Percentiles rank a stretch among this genome's conserved stretches.
Conservation (phyloP, 2,888 invertebrate species). For the Lithophane socia region DNA sequence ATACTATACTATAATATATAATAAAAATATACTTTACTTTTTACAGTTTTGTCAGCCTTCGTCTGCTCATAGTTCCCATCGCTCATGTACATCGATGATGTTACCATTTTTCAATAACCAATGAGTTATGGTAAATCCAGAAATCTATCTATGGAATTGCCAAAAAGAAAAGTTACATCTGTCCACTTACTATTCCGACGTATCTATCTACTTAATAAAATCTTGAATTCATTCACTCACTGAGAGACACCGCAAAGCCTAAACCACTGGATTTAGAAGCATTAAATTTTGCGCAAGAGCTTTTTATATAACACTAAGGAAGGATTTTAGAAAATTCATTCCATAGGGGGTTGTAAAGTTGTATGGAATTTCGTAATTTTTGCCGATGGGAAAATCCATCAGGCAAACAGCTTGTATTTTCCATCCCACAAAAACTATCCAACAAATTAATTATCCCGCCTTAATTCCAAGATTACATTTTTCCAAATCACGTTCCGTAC, state of each 20-base stretch:
- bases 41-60: neutral
- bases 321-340: neutral
- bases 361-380: neutral
- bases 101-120: neutral
- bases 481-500: slow-evolving; percentile 57
- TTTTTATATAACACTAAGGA: neutral
- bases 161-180: neutral
- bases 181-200: neutral
- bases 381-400: neutral
- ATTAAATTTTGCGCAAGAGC: neutral
- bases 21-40: neutral
- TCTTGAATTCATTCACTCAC: neutral
- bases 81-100: neutral
- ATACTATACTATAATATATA: too few species aligned
- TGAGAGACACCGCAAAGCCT: neutral
- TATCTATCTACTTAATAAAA: neutral
- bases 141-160: neutral
- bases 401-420: neutral
- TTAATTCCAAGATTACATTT: slow-evolving; percentile 48
- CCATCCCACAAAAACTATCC: neutral
- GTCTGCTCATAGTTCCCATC: neutral
- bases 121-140: neutral
- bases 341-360: neutral
- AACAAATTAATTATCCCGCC: neutral
- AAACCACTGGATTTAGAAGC: neutral